These are phyloP conservation scores for human DNA, from an alignment of 2,113 vertebrate genomes.

Conservation along the genomic window GRCh38 chr2:158570001-158570500, in stretches of 20 bases:
- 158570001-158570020: neutral
- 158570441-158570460: neutral
- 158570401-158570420: neutral
- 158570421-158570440: neutral
- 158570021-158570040: neutral
- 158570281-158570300: neutral
- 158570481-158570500: neutral
- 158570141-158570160: neutral
- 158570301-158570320: neutral
- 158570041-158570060: neutral
- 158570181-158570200: neutral
- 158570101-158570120: constrained; percentile 2
- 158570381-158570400: neutral
- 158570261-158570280: neutral
- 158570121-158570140: neutral
- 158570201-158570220: neutral
- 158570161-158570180: neutral
- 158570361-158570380: neutral
- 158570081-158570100: neutral
- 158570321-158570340: neutral
- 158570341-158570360: constrained; percentile 1
- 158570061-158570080: neutral
- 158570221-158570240: neutral
- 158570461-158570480: neutral
- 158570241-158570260: neutral